Base-by-base conservation (phyloP, 2,888 invertebrate species). In the Apamea crenata region DNA sequence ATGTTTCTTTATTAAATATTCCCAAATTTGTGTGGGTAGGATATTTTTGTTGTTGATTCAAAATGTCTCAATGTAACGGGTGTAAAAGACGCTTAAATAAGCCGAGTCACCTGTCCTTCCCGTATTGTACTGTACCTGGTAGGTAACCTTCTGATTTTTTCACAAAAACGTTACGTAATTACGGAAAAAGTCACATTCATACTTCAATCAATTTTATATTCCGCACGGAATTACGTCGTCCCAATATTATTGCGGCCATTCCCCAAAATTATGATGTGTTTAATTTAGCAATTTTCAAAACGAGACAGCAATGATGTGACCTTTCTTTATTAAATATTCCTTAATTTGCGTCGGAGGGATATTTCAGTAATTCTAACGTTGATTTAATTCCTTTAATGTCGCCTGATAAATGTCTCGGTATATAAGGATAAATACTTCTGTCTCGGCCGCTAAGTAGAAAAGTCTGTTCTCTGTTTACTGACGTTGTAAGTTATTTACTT, bases 341-440 rank as follows among this genome's bases (percentile, higher is more conserved):
- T 73, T 79, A 78, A 82, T 81, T 85, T 79, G 12, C 16, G 1
- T 21, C 21, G 53, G 50, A 32, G 65, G 36, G 74, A 59, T 82
- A 77, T 77, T 84, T 78, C 53, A 74, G 71, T 50, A 47, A 59
- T 77, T 71, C 63, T 71, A 36, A 21, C 21, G n/a, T 29, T 53
- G 69, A 87, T 89, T 77, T 72, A 78, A 83, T 87, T 88, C n/a
- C 47, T 56, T 79, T 83, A 68, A 78, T 75, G 56, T 73, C 32
- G 69, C 12, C 66, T 74, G 77, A 80, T 69, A 66, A 71, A 83
- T 66, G 61, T 86, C 72, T 66, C 2, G 1, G n/a, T 59, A 36
- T 53, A 74, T 65, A 53, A 56, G 69, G 12, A 73, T 71, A 77
- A 74, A 78, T 74, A 53, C 21, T 44, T n/a, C n/a, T 32, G 32